Base-by-base conservation (phyloP, 1,140 invertebrate species). In the Pararge aegeria region DNA sequence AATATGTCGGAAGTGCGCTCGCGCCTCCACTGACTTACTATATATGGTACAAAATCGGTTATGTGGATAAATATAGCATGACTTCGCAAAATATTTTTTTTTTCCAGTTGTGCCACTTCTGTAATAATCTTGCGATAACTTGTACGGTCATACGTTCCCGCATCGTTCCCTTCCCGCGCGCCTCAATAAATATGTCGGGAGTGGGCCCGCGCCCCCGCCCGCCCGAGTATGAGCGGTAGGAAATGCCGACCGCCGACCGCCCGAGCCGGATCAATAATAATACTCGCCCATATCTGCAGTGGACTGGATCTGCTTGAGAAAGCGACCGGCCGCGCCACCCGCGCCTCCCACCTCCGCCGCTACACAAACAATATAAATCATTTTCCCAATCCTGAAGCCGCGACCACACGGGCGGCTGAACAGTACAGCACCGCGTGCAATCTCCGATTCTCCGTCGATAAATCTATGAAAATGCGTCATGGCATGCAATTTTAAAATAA, bases 301-400 rank as follows among this genome's bases (percentile, higher is more conserved):
- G 86, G 83, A 87, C 83, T 80, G 81, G 81, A 87, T 84, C 79
- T 86, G 86, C 83, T 90, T 88, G 86, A 90, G 87, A 89, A 87
- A 89, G 80, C 83, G 73, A 80, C 76, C 71, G 75, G 78, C 68
- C 72, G 68, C 73, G 70, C 75, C 65, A 63, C 74, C 76, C 73
- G 69, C 76, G 62, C 66, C 73, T 66, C 78, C 76, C 68, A 61
- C 68, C 77, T 51, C 65, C 71, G 66, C 68, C 73, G 75, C 72
- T 86, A 81, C 80, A 84, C 83, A 88, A 88, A 88, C 85, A 85
- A 88, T 87, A 87, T 88, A 84, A 89, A 89, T 89, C 86, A 89
- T 89, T 89, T 89, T 88, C 85, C 71, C 78, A 74, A 69, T 65
- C 67, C 72, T 72, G 67, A 76, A 59, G 75, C 72, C 71, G 78